Conservation (phyloP, 2,113 vertebrate genomes). For the Camelus dromedarius region DNA sequence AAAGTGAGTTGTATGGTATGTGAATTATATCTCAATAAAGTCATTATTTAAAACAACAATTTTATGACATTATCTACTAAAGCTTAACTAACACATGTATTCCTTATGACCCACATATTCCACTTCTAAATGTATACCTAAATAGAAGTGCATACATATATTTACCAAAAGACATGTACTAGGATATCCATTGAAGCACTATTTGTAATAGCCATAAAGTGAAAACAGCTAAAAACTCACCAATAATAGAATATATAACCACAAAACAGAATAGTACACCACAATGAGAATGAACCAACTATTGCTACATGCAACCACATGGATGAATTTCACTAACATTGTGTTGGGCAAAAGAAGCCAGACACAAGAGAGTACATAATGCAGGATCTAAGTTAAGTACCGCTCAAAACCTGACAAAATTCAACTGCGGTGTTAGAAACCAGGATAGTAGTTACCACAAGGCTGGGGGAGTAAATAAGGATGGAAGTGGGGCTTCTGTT, state of each 20-base stretch:
- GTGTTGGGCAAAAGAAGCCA: background rate
- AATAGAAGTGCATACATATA: background rate
- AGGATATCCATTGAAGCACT: background rate
- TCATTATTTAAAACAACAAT: background rate
- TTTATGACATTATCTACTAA: background rate
- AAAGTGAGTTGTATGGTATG: background rate
- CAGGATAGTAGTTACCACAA: background rate
- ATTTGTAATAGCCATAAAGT: background rate
- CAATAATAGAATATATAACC: background rate
- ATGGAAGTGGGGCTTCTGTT: background rate
- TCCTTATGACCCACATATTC: background rate
- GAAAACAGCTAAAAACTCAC: background rate
- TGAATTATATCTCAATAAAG: conserved; percentile 10
- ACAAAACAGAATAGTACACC: background rate
- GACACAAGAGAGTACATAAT: background rate
- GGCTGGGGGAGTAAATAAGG: background rate
- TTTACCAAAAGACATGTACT: background rate
- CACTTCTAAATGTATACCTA: background rate
- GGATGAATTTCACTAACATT: background rate
- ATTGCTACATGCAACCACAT: background rate
- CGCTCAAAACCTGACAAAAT: background rate
- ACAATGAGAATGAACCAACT: background rate
- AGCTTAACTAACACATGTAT: background rate
- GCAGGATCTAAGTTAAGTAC: background rate
- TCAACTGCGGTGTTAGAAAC: background rate